Percentiles rank a stretch among this genome's conserved stretches.
These are phyloP conservation scores for Drosophila paracracens DNA, from an alignment of 2,888 invertebrate genomes.

Conservation along the genomic window DNA sequence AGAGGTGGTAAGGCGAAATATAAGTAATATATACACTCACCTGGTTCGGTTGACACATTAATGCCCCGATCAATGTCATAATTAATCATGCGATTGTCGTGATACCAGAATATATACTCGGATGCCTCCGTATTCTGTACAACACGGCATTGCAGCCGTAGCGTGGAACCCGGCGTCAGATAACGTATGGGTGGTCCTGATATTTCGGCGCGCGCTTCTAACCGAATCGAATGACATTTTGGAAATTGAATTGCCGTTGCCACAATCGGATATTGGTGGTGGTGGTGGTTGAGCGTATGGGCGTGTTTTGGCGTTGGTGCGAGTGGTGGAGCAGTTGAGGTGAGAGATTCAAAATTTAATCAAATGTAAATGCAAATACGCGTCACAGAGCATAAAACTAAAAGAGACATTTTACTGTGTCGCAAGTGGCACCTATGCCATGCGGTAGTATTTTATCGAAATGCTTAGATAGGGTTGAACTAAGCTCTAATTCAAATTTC, in stretches of 20 bases:
- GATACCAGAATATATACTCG: constrained; percentile 94
- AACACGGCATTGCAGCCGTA: constrained; percentile 92
- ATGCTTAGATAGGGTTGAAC: background rate
- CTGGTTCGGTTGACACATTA: constrained; percentile 93
- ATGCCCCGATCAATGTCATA: constrained; percentile 94
- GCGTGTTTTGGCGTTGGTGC: constrained; percentile 1
- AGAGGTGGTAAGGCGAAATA: background rate
- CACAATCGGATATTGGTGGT: constrained; percentile 40
- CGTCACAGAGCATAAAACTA: constrained; percentile 26
- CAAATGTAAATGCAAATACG: constrained; percentile 56
- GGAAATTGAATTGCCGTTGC: constrained; percentile 59
- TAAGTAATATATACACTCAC: constrained; percentile 85
- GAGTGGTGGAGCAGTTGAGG: constrained; percentile 26
- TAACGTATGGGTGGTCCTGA: constrained; percentile 94
- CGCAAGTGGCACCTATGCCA: background rate
- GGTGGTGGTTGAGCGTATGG: background rate
- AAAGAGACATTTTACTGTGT: constrained; percentile 15
- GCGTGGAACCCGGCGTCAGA: constrained; percentile 93
- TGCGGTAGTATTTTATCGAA: background rate
- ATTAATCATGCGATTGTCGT: constrained; percentile 96
- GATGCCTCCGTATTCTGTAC: constrained; percentile 94
- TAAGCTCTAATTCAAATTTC: background rate
- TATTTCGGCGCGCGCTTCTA: constrained; percentile 94
- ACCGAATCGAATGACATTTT: constrained; percentile 75
- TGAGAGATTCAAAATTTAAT: constrained; percentile 56